Conservation (phyloP, 2,888 invertebrate species). For the Chrysolina haemoptera region DNA sequence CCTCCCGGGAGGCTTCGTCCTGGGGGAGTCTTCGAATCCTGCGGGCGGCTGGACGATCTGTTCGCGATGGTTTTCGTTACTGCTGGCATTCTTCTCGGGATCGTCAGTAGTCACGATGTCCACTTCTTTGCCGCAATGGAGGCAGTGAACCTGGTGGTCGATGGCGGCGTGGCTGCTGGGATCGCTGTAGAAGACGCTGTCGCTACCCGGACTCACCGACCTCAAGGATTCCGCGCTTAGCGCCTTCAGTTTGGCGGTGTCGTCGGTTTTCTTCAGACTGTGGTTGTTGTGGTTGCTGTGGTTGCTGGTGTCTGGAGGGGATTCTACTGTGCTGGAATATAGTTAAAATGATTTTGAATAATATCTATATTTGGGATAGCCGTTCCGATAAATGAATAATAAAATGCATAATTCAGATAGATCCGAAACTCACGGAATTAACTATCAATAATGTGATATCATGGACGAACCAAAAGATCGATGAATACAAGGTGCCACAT, state of each 20-base stretch:
- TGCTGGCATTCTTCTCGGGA: slow-evolving; percentile 59
- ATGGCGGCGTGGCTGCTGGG: slow-evolving; percentile 73
- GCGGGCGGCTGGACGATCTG: slow-evolving; percentile 92
- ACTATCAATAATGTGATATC: too few relatives aligned
- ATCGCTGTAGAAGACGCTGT: slow-evolving; percentile 92
- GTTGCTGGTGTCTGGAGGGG: slow-evolving; percentile 72
- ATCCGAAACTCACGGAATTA: too few relatives aligned
- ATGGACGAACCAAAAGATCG: too few relatives aligned
- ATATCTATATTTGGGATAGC: too few relatives aligned
- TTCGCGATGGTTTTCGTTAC: slow-evolving; percentile 54
- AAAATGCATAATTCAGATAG: too few relatives aligned
- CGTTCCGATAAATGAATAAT: too few relatives aligned
- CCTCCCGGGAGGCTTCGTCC: slow-evolving; percentile 70
- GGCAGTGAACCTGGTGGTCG: slow-evolving; percentile 77
- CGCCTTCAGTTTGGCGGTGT: slow-evolving; percentile 78
- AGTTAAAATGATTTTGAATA: too few relatives aligned
- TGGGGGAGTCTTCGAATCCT: slow-evolving; percentile 89
- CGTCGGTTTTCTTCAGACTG: slow-evolving; percentile 59
- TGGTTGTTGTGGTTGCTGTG: slow-evolving; percentile 64
- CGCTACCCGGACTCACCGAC: slow-evolving; percentile 92
- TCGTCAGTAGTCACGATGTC: slow-evolving; percentile 68
- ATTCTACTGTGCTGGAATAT: slow-evolving; percentile 70
- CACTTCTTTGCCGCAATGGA: slow-evolving; percentile 87
- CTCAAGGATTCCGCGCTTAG: slow-evolving; percentile 89
- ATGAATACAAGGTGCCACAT: too few relatives aligned